Conservation (phyloP, 2,113 vertebrate genomes). For the Anseranas semipalmata region DNA sequence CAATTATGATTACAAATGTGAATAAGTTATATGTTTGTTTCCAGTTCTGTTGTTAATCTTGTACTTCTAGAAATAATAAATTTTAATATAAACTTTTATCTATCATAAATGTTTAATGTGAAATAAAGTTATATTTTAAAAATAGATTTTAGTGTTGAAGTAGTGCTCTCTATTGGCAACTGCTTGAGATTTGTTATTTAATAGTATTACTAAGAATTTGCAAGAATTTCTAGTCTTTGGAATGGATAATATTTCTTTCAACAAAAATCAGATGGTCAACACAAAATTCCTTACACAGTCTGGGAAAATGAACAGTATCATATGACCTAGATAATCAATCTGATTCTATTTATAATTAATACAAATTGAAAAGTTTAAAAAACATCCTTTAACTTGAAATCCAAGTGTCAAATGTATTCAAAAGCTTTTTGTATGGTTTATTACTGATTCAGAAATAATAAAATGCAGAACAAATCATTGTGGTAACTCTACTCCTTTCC, state of each 20-base stretch:
- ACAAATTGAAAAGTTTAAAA: background rate
- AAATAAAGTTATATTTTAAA: background rate
- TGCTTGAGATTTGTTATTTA: background rate
- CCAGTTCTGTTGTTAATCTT: background rate
- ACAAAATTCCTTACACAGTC: background rate
- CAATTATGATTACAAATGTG: background rate
- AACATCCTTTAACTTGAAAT: background rate
- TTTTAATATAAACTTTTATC: background rate
- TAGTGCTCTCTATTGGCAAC: background rate
- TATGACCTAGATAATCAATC: background rate
- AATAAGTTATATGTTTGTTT: background rate
- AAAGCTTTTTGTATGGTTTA: background rate
- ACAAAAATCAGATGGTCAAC: background rate
- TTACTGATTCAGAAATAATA: background rate
- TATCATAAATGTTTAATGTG: background rate
- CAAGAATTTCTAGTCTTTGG: background rate
- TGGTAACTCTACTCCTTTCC: background rate
- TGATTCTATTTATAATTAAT: background rate
- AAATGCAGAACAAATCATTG: slow-evolving; percentile 17
- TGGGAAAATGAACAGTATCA: background rate
- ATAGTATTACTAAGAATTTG: background rate
- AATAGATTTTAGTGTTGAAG: fast-evolving
- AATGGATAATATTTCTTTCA: background rate
- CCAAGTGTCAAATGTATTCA: background rate
- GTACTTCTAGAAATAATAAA: background rate